A percentile compares a stretch with the other conserved stretches of the same genome.
Conservation (phyloP, 2,797 vertebrate genomes). For the Pangasius macronema region DNA sequence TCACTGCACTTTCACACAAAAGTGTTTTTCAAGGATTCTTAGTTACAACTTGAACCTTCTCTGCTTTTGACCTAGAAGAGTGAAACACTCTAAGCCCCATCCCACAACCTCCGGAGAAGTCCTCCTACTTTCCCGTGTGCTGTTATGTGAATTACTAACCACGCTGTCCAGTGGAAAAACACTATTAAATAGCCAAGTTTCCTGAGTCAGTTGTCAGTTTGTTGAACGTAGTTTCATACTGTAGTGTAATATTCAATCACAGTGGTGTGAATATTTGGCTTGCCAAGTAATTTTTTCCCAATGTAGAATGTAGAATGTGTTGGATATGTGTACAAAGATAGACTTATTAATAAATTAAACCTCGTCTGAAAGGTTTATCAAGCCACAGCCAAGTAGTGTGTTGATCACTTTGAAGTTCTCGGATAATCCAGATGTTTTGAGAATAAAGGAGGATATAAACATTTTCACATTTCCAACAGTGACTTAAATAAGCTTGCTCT, state of each 20-base stretch:
- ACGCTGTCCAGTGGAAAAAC: constrained; percentile 11
- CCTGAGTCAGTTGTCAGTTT: background rate
- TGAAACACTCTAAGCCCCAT: background rate
- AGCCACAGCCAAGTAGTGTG: background rate
- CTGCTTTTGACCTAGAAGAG: background rate
- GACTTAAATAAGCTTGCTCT: background rate
- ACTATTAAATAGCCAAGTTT: background rate
- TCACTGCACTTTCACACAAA: background rate
- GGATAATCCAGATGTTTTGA: background rate
- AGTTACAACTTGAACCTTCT: background rate
- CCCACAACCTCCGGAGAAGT: background rate
- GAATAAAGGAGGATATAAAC: background rate
- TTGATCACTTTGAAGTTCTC: background rate
- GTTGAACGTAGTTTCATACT: background rate
- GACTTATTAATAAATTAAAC: background rate
- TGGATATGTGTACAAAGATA: background rate
- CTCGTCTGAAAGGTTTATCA: background rate
- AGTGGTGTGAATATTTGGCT: background rate
- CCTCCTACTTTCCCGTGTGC: background rate
- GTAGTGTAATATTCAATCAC: background rate
- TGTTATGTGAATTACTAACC: background rate
- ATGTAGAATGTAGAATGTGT: background rate
- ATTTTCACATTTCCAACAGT: background rate
- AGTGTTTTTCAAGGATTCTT: background rate
- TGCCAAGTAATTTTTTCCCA: background rate